A percentile compares a stretch with the other conserved stretches of the same genome.
These are phyloP conservation scores for Sarcophaga variegata DNA, from an alignment of 2,888 invertebrate species.

Conservation along the genomic window DNA sequence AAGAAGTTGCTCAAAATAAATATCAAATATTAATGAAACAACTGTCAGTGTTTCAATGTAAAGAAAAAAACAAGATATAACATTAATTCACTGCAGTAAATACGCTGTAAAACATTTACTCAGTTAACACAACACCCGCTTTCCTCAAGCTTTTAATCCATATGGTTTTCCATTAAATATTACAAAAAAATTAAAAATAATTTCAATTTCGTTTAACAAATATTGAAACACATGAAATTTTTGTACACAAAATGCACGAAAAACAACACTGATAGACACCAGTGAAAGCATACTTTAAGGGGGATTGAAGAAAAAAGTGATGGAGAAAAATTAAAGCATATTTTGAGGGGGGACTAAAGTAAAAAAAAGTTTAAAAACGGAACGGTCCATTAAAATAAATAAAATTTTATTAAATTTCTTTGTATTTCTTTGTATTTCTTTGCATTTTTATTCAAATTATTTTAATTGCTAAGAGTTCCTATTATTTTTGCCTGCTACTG, in stretches of 20 bases:
- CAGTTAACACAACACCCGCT: constrained; percentile 21
- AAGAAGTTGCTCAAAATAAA: constrained; percentile 33
- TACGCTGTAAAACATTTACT: background rate
- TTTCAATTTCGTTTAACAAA: constrained; percentile 59
- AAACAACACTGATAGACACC: background rate
- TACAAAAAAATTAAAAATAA: constrained; percentile 33
- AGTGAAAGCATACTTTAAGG: no score
- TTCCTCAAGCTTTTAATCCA: background rate
- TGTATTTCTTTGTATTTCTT: background rate
- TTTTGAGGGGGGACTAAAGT: no score
- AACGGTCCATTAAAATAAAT: no score
- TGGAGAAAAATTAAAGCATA: no score
- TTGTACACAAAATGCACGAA: background rate
- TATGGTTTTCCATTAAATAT: constrained; percentile 13
- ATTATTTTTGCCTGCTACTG: background rate
- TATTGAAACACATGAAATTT: constrained; percentile 33
- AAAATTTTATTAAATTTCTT: background rate
- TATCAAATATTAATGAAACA: constrained; percentile 25
- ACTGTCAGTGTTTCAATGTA: background rate
- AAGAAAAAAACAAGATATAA: background rate
- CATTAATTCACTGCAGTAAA: constrained; percentile 25
- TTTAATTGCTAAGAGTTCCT: background rate
- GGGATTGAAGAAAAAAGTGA: no score
- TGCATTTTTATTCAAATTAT: background rate
- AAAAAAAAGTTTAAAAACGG: no score